Evolutionary conservation across 2,797 vertebrate genomes (phyloP).

Genomic region (Gallinago nigripennis): DNA sequence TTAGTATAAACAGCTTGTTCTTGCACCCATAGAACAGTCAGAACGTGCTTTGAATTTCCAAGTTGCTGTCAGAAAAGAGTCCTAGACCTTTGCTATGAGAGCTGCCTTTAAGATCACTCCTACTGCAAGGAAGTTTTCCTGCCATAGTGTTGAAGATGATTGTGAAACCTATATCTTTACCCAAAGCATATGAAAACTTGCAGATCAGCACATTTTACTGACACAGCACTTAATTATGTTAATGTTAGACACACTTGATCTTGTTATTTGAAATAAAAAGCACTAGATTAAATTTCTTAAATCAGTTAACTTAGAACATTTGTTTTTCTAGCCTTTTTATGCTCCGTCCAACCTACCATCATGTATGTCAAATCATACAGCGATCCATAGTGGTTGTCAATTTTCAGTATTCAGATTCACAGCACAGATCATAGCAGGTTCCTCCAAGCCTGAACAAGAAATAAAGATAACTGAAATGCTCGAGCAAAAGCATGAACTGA

Average conservation of each 20-base stretch:
- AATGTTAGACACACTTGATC: neutral
- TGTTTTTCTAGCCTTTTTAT: neutral
- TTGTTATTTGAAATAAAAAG: neutral
- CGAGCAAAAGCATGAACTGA: neutral
- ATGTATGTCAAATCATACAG: neutral
- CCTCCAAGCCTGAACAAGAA: neutral
- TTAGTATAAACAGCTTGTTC: neutral
- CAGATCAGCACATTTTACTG: neutral
- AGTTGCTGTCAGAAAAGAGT: neutral
- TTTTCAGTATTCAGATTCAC: neutral
- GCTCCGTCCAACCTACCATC: neutral
- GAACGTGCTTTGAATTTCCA: neutral
- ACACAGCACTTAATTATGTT: neutral
- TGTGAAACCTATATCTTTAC: fast-evolving
- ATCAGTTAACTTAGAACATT: neutral
- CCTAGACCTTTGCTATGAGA: neutral
- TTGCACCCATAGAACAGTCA: neutral
- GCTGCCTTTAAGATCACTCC: neutral
- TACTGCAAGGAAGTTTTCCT: neutral
- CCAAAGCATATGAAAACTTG: neutral
- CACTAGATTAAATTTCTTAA: neutral
- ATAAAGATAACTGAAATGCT: neutral
- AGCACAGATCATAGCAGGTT: neutral
- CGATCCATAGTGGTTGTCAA: neutral
- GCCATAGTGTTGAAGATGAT: neutral